phyloP scores from a whole-genome alignment of 2,797 vertebrate species.

The Sebastes itinus region DNA sequence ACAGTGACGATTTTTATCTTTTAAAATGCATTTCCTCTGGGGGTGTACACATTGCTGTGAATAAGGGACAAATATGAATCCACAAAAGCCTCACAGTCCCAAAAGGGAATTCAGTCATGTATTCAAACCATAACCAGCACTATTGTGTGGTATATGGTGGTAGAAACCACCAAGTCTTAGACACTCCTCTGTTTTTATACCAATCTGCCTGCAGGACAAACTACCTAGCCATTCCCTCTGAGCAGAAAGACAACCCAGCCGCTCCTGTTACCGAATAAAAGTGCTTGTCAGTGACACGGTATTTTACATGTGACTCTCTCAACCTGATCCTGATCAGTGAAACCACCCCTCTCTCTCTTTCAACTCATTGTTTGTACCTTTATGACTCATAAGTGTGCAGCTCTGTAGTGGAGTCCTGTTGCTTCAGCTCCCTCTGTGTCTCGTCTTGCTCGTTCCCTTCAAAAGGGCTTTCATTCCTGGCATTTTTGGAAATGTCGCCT shows the following conservation, averaged over 20 bases:
- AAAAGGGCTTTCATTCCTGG: constrained; percentile 31
- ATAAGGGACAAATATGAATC: not conserved
- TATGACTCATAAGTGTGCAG: constrained; percentile 23
- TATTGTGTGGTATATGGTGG: not conserved
- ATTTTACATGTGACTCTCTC: constrained; percentile 66
- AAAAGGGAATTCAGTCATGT: not conserved
- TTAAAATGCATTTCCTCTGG: not conserved
- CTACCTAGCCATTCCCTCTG: constrained; percentile 95
- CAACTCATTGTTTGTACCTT: constrained; percentile 44
- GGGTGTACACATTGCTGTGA: not conserved
- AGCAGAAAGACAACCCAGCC: constrained; percentile 91
- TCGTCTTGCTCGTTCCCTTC: constrained; percentile 4
- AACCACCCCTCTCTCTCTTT: constrained; percentile 29
- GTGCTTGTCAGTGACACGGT: constrained; percentile 82
- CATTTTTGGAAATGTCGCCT: constrained; percentile 23
- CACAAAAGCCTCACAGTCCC: not conserved
- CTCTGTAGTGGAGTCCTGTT: constrained; percentile 30
- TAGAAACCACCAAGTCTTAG: constrained; percentile 53
- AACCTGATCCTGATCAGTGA: constrained; percentile 18
- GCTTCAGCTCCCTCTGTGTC: constrained; percentile 26
- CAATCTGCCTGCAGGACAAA: constrained; percentile 86
- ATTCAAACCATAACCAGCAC: not conserved
- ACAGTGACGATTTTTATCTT: not conserved
- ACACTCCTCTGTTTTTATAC: constrained; percentile 66
- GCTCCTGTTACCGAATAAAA: constrained; percentile 92